Evolutionary conservation across 1,140 invertebrate genomes (phyloP), one percentile per base, ranked within the genome.

Genomic region (Schlechtendalia chinensis): DNA sequence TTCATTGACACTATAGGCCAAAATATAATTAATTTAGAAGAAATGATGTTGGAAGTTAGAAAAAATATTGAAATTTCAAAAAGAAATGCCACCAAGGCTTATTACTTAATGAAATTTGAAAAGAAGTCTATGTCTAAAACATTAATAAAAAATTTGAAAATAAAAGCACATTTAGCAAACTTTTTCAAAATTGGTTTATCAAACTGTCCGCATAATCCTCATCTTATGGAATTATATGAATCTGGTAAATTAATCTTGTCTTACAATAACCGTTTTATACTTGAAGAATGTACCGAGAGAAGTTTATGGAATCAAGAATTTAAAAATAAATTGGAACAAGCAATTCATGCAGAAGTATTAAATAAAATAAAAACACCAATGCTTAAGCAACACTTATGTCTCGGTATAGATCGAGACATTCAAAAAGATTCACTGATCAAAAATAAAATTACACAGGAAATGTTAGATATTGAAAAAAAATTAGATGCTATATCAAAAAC

Each of bases 221-320:
- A 79, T 79, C 39, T 79, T 19, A 27, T 0, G 4, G 75, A 61
- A 50, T 24, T 79, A 17, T 79, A 79, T 47, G 58, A 79, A 47
- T 24, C 12, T 61, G 75, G 45, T 5, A 63, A 32, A 29, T 61
- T 79, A 24, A 29, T 79, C 6, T 63, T 79, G 12, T 63, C 75
- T 12, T 63, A 29, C 58, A 79, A 79, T 45, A 58, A 58, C n/a
- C 32, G 58, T 27, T 79, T 63, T 59, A 79, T 79, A 29, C 39
- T 79, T 27, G 75, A 79, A 63, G 75, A 79, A 61, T 79, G 75
- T 59, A 39, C 61, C 22, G 75, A 79, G 50, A 50, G 10, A 79
- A 79, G 63, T 59, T 61, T 63, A 27, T 79, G 75, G 75, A 79
- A 63, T 5, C 75, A 79, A 63, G 75, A 79, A 6, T 79, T 79